phyloP scores from a whole-genome alignment of 2,797 vertebrate genomes.

The Onychomys arenicola region DNA sequence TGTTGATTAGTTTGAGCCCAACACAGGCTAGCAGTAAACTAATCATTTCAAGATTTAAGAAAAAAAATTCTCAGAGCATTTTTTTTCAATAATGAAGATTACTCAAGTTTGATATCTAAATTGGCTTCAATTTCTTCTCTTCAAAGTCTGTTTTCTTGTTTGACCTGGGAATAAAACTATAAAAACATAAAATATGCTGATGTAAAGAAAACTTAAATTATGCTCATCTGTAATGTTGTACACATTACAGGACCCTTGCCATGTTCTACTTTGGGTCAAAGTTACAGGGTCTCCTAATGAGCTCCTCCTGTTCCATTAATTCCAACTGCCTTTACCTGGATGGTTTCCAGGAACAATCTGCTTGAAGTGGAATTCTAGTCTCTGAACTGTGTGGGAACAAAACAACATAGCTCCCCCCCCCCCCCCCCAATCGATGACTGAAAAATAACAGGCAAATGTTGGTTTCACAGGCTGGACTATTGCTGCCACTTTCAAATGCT shows the following conservation, averaged over 20 bases:
- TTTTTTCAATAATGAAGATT: conserved; percentile 56
- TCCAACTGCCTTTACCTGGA: background rate
- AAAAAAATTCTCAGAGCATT: conserved; percentile 46
- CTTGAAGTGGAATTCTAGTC: conserved; percentile 25
- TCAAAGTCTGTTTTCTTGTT: conserved; percentile 56
- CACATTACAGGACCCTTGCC: background rate
- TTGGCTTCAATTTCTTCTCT: conserved; percentile 63
- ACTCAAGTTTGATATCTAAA: conserved; percentile 59
- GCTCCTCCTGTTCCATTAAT: background rate
- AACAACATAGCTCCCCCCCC: background rate
- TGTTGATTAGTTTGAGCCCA: conserved; percentile 34
- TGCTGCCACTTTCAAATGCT: background rate
- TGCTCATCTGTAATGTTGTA: background rate
- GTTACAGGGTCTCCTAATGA: background rate
- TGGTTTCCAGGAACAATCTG: background rate
- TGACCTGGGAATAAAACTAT: conserved; percentile 57
- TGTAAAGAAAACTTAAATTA: background rate
- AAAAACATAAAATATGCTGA: conserved; percentile 48
- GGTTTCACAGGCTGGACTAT: background rate
- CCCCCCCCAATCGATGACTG: background rate
- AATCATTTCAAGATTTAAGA: conserved; percentile 66
- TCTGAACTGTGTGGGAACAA: background rate
- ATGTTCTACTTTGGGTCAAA: background rate
- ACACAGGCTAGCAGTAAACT: conserved; percentile 30
- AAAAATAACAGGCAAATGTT: conserved; percentile 10